Evolutionary conservation across 2,888 invertebrate genomes (phyloP).

Genomic region (Cylloceria caligata): DNA sequence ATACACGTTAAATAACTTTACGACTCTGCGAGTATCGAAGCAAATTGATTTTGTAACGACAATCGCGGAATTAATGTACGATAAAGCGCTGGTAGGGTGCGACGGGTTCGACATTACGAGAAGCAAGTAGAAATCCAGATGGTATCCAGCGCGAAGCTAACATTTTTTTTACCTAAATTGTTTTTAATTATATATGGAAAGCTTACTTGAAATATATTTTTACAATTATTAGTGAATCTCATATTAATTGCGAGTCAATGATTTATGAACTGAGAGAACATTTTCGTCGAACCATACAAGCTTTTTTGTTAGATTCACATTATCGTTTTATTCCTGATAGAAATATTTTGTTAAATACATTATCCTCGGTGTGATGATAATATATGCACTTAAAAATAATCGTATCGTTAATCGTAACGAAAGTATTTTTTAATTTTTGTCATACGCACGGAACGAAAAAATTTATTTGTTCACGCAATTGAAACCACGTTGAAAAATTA

Average conservation of each 20-base stretch:
- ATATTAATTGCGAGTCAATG: background rate
- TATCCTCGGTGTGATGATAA: no score
- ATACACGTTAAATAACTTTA: constrained; percentile 78
- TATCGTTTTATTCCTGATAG: no score
- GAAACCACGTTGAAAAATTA: no score
- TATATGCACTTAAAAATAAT: no score
- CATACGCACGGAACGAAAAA: no score
- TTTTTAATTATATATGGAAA: background rate
- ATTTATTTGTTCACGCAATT: no score
- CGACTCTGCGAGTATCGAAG: constrained; percentile 74
- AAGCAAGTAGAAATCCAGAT: background rate
- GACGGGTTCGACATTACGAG: constrained; percentile 11
- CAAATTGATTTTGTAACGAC: constrained; percentile 78
- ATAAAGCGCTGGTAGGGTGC: constrained; percentile 17
- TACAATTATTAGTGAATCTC: background rate
- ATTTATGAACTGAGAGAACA: background rate
- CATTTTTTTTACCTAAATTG: background rate
- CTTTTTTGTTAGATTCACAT: no score
- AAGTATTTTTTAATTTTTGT: no score
- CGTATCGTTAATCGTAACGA: no score
- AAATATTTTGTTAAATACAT: no score
- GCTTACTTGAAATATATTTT: background rate
- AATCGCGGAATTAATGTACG: constrained; percentile 75
- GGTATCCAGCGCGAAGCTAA: background rate
- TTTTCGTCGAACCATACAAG: no score